Percentiles rank a stretch among this genome's conserved stretches.
These are phyloP conservation scores for Phrynosoma platyrhinos DNA, from an alignment of 2,113 vertebrate genomes.

Conservation along the genomic window DNA sequence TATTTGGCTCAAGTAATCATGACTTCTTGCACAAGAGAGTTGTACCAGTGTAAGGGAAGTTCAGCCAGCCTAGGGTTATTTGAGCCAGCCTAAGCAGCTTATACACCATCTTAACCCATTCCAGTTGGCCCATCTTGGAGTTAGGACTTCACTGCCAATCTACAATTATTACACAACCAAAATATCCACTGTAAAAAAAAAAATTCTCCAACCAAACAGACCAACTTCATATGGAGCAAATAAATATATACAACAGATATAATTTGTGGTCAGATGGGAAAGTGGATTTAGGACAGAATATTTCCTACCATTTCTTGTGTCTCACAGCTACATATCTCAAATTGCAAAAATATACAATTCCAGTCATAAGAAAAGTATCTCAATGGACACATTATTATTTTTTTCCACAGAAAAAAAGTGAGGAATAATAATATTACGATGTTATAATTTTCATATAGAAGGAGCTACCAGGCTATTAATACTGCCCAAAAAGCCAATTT, in stretches of 20 bases:
- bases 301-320: slow-evolving; percentile 46
- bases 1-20: too few relatives aligned
- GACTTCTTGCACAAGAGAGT: too few relatives aligned
- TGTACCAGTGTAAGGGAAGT: too few relatives aligned
- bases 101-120: too few relatives aligned
- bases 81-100: too few relatives aligned
- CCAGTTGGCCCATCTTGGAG: too few relatives aligned
- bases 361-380: slow-evolving; percentile 53
- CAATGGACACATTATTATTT: slow-evolving; percentile 36
- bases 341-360: slow-evolving; percentile 35
- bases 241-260: slow-evolving; percentile 17
- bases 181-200: background rate
- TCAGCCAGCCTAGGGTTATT: too few relatives aligned
- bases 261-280: slow-evolving; percentile 44
- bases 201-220: slow-evolving; percentile 8
- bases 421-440: background rate
- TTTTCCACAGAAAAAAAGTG: slow-evolving; percentile 49
- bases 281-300: background rate
- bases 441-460: slow-evolving; percentile 61
- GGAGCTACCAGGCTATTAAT: slow-evolving; percentile 53
- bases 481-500: slow-evolving; percentile 27
- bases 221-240: slow-evolving; percentile 11
- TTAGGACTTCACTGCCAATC: background rate
- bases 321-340: slow-evolving; percentile 13
- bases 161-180: background rate